Conservation (phyloP, 2,797 vertebrate genomes). For the Oryzias sinensis region DNA sequence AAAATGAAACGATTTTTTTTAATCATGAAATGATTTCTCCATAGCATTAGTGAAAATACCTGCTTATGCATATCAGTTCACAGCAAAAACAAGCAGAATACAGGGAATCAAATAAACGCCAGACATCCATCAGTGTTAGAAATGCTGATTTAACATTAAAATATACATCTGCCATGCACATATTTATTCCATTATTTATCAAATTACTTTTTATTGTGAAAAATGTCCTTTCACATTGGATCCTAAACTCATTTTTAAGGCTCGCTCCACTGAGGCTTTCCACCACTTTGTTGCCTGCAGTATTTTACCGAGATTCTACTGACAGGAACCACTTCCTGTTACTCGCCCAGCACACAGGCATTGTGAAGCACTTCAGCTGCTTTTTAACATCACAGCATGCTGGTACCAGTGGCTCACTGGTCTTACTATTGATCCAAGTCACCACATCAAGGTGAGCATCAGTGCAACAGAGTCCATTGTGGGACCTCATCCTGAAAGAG, state of each 20-base stretch:
- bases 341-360: conserved; percentile 32
- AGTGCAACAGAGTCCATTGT: conserved; percentile 65
- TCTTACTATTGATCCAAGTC: conserved; percentile 78
- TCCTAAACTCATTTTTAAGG: conserved; percentile 30
- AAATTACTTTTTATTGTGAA: too few relatives aligned
- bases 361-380: conserved; percentile 61
- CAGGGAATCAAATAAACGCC: too few relatives aligned
- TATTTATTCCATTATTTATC: too few relatives aligned
- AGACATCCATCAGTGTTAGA: too few relatives aligned
- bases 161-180: too few relatives aligned
- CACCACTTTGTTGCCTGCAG: conserved; percentile 61
- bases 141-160: too few relatives aligned
- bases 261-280: conserved; percentile 45
- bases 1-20: too few relatives aligned
- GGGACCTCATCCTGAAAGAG: conserved; percentile 77
- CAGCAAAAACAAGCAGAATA: too few relatives aligned
- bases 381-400: conserved; percentile 73
- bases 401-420: conserved; percentile 73
- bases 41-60: too few relatives aligned
- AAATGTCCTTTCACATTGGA: too few relatives aligned
- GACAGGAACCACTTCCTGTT: conserved; percentile 62
- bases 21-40: too few relatives aligned
- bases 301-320: conserved; percentile 53
- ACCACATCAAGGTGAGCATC: conserved; percentile 79
- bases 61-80: too few relatives aligned